phyloP scores from a whole-genome alignment of 92 coral and sea anemone genomes.

The Montipora capitata region DNA sequence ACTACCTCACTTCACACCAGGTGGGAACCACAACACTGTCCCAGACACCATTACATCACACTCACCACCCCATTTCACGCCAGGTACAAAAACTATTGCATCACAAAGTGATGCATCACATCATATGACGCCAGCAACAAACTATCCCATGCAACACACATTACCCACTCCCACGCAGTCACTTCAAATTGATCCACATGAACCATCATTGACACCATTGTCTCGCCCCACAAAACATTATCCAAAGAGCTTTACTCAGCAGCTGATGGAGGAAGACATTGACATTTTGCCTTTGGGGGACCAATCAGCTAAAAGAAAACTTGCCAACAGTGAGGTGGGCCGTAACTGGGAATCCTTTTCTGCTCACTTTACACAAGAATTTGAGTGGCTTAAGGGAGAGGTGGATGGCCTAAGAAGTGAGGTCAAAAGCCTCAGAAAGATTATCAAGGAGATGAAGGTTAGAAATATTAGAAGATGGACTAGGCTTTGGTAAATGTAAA shows the following conservation, averaged over 20 bases:
- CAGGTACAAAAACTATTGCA: too few relatives aligned
- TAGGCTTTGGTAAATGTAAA: neutral
- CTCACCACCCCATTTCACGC: too few relatives aligned
- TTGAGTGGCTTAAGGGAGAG: conserved; percentile 65
- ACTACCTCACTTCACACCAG: too few relatives aligned
- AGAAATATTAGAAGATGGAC: neutral
- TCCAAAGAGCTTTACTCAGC: neutral
- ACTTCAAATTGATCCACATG: neutral
- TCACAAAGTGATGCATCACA: neutral
- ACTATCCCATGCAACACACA: neutral
- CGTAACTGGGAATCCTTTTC: conserved; percentile 22
- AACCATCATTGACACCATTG: conserved; percentile 14
- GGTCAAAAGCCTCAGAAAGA: conserved; percentile 31
- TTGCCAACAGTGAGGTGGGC: neutral
- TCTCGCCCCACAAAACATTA: neutral
- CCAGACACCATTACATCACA: too few relatives aligned
- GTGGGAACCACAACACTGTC: too few relatives aligned
- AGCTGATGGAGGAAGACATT: neutral
- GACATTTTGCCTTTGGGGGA: neutral
- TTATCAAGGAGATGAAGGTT: conserved; percentile 6
- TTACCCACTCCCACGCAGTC: conserved; percentile 8
- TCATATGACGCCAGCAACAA: neutral
- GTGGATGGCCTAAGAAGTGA: conserved; percentile 51
- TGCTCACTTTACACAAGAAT: conserved; percentile 31
- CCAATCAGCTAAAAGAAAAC: conserved; percentile 3